A percentile compares a stretch with the other conserved stretches of the same genome.
Evolutionary conservation across 2,797 vertebrate species (phyloP).

Genomic region (Corythornis leucogaster): DNA sequence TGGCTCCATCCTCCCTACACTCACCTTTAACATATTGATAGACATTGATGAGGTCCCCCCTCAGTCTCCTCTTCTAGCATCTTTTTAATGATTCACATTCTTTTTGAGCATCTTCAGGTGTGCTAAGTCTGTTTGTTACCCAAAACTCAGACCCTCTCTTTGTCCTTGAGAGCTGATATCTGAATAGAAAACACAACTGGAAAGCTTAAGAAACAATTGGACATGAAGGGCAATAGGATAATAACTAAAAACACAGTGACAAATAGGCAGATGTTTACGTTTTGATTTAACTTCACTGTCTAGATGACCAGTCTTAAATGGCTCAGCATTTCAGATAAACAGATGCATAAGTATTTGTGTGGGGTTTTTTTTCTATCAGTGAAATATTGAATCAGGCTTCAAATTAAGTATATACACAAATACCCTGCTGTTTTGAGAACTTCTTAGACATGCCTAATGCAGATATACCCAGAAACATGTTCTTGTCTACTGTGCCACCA

Average conservation of each 20-base stretch:
- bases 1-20: too few relatives aligned
- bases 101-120: neutral
- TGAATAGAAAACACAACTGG: neutral
- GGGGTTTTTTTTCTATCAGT: conserved; percentile 1
- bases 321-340: conserved; percentile 21
- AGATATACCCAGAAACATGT: neutral
- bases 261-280: neutral
- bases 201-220: neutral
- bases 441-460: neutral
- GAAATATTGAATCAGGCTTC: conserved; percentile 45
- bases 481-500: neutral
- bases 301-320: neutral
- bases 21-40: too few relatives aligned
- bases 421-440: conserved; percentile 15
- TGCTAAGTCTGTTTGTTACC: neutral
- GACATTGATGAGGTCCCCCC: too few relatives aligned
- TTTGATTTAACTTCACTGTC: conserved; percentile 3
- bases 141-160: neutral
- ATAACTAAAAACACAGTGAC: neutral
- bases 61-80: neutral
- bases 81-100: neutral
- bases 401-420: conserved; percentile 40
- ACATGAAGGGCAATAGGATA: neutral
- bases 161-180: neutral
- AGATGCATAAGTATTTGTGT: neutral